Evolutionary conservation across 2,888 invertebrate genomes (phyloP).

Genomic region (Thymelicus sylvestris): DNA sequence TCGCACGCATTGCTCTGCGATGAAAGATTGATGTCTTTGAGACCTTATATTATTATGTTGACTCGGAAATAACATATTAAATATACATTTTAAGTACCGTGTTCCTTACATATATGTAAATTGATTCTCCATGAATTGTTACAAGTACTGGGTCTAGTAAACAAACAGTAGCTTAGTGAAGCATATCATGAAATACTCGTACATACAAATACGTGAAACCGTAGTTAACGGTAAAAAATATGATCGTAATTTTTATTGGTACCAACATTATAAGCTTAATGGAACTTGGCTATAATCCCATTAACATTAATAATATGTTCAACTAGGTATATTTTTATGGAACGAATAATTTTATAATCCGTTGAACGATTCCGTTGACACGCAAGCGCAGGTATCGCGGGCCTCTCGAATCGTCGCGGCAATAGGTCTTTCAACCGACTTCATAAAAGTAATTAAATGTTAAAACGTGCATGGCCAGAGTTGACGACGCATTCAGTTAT

Average conservation of each 20-base stretch:
- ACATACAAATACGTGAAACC: constrained; percentile 24
- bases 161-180: neutral
- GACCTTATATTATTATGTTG: neutral
- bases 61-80: neutral
- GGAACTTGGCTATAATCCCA: constrained; percentile 67
- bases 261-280: constrained; percentile 66
- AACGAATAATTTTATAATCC: constrained; percentile 71
- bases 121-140: too few relatives aligned
- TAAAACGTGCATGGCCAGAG: constrained; percentile 36
- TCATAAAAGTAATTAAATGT: constrained; percentile 38
- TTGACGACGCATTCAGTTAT: constrained; percentile 32
- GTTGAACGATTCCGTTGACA: constrained; percentile 63
- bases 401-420: constrained; percentile 39
- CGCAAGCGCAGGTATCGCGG: constrained; percentile 60
- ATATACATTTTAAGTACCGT: neutral
- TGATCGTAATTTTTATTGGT: constrained; percentile 64
- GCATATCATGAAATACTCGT: constrained; percentile 19
- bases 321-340: constrained; percentile 67
- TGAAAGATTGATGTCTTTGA: constrained; percentile 28
- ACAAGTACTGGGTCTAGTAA: neutral
- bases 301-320: constrained; percentile 65
- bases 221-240: constrained; percentile 46
- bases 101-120: too few relatives aligned
- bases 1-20: constrained; percentile 32
- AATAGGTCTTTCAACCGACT: constrained; percentile 31